These are phyloP conservation scores for Hycleus phaleratus DNA, from an alignment of 1,140 invertebrate species.

Conservation along the genomic window DNA sequence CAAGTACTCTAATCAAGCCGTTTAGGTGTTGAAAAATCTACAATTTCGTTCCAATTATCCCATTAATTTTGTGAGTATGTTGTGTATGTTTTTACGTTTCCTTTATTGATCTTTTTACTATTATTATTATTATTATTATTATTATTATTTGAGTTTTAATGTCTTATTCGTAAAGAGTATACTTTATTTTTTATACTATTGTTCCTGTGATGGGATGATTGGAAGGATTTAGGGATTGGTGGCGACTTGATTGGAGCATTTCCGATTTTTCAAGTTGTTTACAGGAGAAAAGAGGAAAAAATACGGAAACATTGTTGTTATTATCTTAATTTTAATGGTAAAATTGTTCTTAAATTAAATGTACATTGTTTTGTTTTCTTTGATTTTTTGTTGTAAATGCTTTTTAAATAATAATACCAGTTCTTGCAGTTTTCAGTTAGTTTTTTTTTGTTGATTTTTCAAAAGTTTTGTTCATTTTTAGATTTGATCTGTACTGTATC, in stretches of 20 bases:
- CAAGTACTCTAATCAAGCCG: too few species aligned
- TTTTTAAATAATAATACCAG: slow-evolving; percentile 61
- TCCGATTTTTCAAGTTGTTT: slow-evolving; percentile 13
- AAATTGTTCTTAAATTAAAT: slow-evolving; percentile 61
- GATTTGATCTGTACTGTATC: too few species aligned
- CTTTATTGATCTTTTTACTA: slow-evolving; percentile 10
- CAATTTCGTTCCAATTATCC: too few species aligned
- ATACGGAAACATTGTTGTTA: slow-evolving; percentile 48
- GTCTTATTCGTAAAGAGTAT: slow-evolving; percentile 30
- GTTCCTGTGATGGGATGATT: slow-evolving; percentile 25
- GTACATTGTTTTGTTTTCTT: slow-evolving; percentile 60
- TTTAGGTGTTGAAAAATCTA: too few species aligned
- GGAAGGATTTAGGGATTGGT: too few species aligned
- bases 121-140: neutral
- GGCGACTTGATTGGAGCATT: neutral
- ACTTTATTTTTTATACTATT: slow-evolving; percentile 38
- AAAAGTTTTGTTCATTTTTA: neutral
- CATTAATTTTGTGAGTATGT: neutral
- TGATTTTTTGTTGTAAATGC: slow-evolving; percentile 62
- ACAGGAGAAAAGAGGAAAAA: slow-evolving; percentile 17
- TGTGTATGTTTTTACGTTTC: slow-evolving; percentile 1
- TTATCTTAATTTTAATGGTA: slow-evolving; percentile 54
- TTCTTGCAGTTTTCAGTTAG: slow-evolving; percentile 55
- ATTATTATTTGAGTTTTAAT: slow-evolving; percentile 30
- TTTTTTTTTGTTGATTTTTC: slow-evolving; percentile 43